These are phyloP conservation scores for Mycalesis mineus DNA, from an alignment of 2,888 invertebrate genomes.

Conservation along the genomic window DNA sequence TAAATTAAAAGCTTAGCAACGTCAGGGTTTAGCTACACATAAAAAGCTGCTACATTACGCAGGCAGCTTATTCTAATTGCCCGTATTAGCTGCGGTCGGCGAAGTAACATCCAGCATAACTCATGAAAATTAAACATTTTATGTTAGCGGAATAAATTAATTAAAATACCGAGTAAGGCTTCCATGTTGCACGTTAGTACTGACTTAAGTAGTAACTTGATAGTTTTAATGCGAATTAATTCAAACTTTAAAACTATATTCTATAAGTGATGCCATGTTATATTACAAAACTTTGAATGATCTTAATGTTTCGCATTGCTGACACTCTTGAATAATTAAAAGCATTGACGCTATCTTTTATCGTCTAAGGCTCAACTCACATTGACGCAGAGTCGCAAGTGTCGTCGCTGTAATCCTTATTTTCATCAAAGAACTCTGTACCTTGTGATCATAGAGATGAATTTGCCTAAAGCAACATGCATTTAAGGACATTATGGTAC, in stretches of 20 bases:
- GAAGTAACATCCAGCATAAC: constrained; percentile 10
- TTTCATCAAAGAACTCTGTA: too few relatives aligned
- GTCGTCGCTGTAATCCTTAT: too few relatives aligned
- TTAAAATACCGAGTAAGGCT: constrained; percentile 20
- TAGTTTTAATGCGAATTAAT: neutral
- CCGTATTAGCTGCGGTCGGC: constrained; percentile 11
- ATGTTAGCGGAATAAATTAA: constrained; percentile 23
- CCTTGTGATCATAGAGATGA: too few relatives aligned
- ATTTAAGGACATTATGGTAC: too few relatives aligned
- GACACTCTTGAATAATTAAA: neutral
- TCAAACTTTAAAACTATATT: neutral
- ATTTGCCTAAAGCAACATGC: too few relatives aligned
- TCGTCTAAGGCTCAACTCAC: too few relatives aligned
- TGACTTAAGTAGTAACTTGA: neutral
- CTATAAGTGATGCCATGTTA: neutral
- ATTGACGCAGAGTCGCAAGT: too few relatives aligned
- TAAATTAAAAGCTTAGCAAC: neutral
- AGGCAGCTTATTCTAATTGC: constrained; percentile 14
- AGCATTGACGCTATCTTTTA: too few relatives aligned
- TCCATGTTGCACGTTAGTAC: constrained; percentile 16
- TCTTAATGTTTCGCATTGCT: neutral
- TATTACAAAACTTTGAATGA: neutral
- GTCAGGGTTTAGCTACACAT: constrained; percentile 3
- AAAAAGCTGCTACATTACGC: constrained; percentile 14
- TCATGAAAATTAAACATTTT: constrained; percentile 23